These are phyloP conservation scores for Zapornia atra DNA, from an alignment of 2,113 vertebrate species.

Conservation along the genomic window DNA sequence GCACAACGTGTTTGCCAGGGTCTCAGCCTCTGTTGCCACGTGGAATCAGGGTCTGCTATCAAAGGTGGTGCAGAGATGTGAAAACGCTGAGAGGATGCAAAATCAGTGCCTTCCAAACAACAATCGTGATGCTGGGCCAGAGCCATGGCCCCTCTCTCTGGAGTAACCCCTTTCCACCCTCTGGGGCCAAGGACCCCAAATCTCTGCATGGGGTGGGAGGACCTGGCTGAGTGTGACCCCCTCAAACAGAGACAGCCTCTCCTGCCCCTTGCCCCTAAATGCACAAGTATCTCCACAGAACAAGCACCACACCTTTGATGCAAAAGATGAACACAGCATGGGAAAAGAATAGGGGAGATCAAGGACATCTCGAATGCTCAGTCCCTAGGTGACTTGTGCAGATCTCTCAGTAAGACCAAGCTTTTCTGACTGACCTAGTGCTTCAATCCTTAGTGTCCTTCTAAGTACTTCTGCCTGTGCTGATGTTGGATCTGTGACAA, in stretches of 20 bases:
- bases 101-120: neutral
- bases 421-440: neutral
- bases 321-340: neutral
- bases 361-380: neutral
- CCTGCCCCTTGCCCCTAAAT: neutral
- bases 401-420: rapidly evolving
- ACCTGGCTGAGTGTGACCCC: neutral
- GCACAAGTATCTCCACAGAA: neutral
- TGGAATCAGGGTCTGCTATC: neutral
- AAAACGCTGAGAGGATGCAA: neutral
- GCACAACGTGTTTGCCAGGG: neutral
- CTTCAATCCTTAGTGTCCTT: neutral
- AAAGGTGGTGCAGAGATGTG: neutral
- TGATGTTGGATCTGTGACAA: neutral
- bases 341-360: neutral
- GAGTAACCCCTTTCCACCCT: neutral
- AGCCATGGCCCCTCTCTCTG: neutral
- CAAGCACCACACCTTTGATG: neutral
- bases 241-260: neutral
- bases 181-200: neutral
- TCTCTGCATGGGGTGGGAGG: neutral
- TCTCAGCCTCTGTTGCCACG: neutral
- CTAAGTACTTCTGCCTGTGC: neutral
- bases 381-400: neutral
- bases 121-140: neutral